A percentile compares a stretch with the other conserved stretches of the same genome.
Conservation (phyloP, 2,113 vertebrate genomes). For the Pithys albifrons region DNA sequence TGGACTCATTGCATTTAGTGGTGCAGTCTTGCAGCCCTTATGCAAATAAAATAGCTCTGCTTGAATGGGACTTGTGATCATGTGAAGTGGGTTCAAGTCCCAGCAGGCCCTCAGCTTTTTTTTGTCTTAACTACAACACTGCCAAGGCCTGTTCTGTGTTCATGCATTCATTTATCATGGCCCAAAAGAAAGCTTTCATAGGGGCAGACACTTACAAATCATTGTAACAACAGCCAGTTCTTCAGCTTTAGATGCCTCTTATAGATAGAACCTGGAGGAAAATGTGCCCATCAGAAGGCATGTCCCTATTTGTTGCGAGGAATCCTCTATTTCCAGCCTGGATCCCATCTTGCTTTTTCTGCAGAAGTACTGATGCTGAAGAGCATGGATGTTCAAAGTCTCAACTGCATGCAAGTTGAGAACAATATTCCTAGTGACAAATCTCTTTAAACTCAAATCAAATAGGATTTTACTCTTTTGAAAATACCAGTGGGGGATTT, state of each 20-base stretch:
- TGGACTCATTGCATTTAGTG: background rate
- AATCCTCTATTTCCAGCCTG: background rate
- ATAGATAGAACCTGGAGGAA: background rate
- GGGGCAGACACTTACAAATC: background rate
- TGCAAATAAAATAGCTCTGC: background rate
- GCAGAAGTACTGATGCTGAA: background rate
- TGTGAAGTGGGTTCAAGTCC: background rate
- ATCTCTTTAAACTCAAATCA: constrained; percentile 3
- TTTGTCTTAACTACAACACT: background rate
- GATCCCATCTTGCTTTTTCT: background rate
- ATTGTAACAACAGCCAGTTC: background rate
- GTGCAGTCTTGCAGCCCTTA: background rate
- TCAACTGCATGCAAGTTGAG: background rate
- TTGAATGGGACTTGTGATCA: background rate
- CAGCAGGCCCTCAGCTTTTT: background rate
- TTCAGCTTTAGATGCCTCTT: background rate
- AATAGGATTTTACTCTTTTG: background rate
- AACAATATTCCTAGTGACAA: background rate
- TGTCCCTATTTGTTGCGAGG: background rate
- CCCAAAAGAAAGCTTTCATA: background rate
- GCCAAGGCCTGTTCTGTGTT: background rate
- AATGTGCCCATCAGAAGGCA: background rate
- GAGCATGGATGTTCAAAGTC: background rate
- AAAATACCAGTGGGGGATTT: background rate
- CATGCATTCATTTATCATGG: background rate